Base-by-base conservation (phyloP, 2,797 vertebrate genomes). In the Glyptemys insculpta region DNA sequence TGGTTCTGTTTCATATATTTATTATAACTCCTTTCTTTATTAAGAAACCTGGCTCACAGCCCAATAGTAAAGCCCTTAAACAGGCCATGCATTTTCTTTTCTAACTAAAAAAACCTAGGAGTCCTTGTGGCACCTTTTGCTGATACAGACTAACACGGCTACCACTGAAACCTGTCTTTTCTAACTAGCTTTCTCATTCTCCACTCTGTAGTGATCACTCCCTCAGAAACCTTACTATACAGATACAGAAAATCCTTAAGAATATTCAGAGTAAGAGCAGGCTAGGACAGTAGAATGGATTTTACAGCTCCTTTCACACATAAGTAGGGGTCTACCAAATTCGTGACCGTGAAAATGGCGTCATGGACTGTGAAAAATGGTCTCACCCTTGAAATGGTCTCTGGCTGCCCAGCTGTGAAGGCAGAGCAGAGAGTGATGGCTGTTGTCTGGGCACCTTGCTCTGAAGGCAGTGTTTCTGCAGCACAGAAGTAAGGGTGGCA, bases 201-300 rank as follows among this genome's bases (percentile, higher is more conserved):
- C 41, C 74, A 49, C 27, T 31, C 47, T 10, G 34, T 5, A 31
- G 4, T 9, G 21, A 15, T 76, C 23, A 23, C 18, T 34, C 52
- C 14, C 6, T 21, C 54, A 41, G 54, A 83, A 68, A 14, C 41
- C 25, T 74, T 23, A 37, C 79, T 19, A 68, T 91, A 41, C n/a
- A 0, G 0, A 54, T 72, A 23, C 12, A 27, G 12, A 72, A 3
- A 15, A 4, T 44, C 54, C 76, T 57, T 81, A 65, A 47, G 29
- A 84, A 19, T 8, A 5, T 4, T 1, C 3, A 85, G 53, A 34
- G 2, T 0, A 78, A 29, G 10, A 80, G 34, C 1, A 0, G 65
- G 34, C n/a, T 79, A 41, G 65, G n/a, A 23, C 12, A 27, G 12
- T 15, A 47, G 74, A 14, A 29, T 47, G 44, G 74, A 47, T 78